A percentile compares a stretch with the other conserved stretches of the same genome.
Evolutionary conservation across 2,797 vertebrate genomes (phyloP).

Genomic region (Tangara arthus): DNA sequence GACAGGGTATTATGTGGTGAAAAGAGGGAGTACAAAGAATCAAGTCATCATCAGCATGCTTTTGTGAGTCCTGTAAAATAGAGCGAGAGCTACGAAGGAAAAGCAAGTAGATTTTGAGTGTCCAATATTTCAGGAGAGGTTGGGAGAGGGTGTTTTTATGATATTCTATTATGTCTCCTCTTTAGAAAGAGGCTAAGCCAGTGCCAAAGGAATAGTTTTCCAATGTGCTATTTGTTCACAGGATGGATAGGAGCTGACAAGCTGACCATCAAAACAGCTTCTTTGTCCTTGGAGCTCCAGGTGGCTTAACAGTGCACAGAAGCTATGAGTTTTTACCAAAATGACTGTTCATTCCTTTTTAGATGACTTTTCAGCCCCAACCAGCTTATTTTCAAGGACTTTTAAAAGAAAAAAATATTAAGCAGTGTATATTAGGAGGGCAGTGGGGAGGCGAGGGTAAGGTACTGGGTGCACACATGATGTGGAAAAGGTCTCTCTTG

Average conservation of each 20-base stretch:
- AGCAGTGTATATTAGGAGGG: not conserved
- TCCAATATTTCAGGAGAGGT: conserved; percentile 40
- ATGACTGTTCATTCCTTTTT: conserved; percentile 28
- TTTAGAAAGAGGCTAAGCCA: conserved; percentile 24
- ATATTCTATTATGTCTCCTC: conserved; percentile 43
- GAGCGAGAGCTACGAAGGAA: not conserved
- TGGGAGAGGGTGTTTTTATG: conserved; percentile 8
- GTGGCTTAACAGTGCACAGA: conserved; percentile 24
- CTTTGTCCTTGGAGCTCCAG: conserved; percentile 64
- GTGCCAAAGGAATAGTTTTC: conserved; percentile 28
- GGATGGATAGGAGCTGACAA: conserved; percentile 54
- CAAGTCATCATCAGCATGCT: conserved; percentile 14
- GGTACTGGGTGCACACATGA: fast-evolving
- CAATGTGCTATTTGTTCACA: conserved; percentile 41
- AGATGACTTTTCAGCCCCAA: not conserved
- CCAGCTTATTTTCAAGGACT: not conserved
- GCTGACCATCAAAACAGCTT: conserved; percentile 33
- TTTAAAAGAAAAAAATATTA: not conserved
- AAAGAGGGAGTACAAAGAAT: conserved; percentile 30
- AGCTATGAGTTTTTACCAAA: not conserved
- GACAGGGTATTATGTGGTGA: not conserved
- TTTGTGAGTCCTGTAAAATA: conserved; percentile 36
- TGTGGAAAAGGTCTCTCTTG: not conserved
- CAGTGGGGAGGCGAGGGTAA: not conserved
- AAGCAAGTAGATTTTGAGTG: conserved; percentile 10